Evolutionary conservation across 2,113 vertebrate genomes (phyloP).

Genomic region (Indicator maculatus): DNA sequence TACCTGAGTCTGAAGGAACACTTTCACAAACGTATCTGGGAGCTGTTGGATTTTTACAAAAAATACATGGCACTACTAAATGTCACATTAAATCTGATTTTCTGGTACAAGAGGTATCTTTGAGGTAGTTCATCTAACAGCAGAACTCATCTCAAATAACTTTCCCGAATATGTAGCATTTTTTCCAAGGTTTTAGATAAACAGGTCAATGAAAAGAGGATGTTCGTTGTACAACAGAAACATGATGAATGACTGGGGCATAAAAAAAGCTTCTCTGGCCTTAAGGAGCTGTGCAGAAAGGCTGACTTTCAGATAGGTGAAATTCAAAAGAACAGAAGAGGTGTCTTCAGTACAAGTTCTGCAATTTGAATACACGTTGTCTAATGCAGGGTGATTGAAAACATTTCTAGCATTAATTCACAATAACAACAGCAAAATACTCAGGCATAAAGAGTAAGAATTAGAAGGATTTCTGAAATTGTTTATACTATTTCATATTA

Average conservation of each 20-base stretch:
- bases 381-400: neutral
- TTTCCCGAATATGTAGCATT: neutral
- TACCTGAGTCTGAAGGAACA: neutral
- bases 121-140: neutral
- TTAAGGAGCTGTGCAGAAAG: neutral
- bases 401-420: neutral
- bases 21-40: neutral
- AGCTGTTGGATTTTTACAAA: neutral
- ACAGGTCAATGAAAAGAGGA: fast-evolving
- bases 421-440: neutral
- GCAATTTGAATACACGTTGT: neutral
- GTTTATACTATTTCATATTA: neutral
- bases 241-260: neutral
- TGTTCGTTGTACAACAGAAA: neutral
- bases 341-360: neutral
- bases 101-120: neutral
- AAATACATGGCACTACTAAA: neutral
- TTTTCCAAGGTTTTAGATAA: neutral
- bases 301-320: neutral
- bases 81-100: neutral
- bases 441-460: neutral
- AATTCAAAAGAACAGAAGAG: neutral
- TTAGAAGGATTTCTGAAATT: neutral
- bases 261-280: neutral
- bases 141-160: neutral